phyloP scores from a whole-genome alignment of 2,113 vertebrate species.

The Macaca nemestrina region DNA sequence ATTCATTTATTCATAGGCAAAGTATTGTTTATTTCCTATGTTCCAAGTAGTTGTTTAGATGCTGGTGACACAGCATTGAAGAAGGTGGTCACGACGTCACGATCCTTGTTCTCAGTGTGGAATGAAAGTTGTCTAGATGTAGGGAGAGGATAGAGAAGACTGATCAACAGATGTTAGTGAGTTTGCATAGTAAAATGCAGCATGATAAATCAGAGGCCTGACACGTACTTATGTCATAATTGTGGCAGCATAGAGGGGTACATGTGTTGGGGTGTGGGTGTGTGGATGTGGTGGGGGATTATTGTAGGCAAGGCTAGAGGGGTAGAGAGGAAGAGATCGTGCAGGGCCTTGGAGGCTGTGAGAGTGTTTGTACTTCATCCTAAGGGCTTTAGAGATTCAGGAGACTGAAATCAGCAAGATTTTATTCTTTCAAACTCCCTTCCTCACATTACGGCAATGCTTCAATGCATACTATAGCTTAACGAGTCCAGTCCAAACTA shows the following conservation, averaged over 20 bases:
- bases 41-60: background rate
- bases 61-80: background rate
- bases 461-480: background rate
- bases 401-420: background rate
- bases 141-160: background rate
- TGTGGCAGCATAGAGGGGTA: background rate
- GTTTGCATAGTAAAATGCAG: no score
- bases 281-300: background rate
- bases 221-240: background rate
- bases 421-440: background rate
- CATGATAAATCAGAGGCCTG: background rate
- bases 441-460: background rate
- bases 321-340: background rate
- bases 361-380: background rate
- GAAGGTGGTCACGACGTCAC: background rate
- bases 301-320: background rate
- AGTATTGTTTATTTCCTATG: background rate
- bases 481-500: background rate
- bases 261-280: background rate
- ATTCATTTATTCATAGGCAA: background rate
- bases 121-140: background rate
- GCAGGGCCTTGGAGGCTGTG: background rate
- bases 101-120: background rate
- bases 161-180: background rate
- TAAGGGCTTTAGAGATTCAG: background rate